These are phyloP conservation scores for Amphipyra berbera DNA, from an alignment of 2,888 invertebrate genomes.

Conservation along the genomic window DNA sequence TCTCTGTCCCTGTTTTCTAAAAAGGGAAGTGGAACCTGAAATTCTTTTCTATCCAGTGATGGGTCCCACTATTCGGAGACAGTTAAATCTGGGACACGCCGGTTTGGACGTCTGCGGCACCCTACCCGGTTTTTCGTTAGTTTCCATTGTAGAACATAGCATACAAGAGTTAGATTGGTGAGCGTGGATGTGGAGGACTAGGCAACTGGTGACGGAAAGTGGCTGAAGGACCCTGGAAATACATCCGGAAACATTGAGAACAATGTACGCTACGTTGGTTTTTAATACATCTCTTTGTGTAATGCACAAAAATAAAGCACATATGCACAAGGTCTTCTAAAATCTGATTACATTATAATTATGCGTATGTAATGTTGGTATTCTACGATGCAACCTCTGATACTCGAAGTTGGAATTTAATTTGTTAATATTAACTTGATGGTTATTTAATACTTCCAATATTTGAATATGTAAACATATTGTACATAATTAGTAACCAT, in stretches of 20 bases:
- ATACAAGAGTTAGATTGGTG: no score
- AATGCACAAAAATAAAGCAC: slow-evolving; percentile 2
- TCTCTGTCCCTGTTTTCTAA: no score
- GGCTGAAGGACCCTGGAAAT: no score
- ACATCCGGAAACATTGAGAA: background rate
- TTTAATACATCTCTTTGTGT: slow-evolving; percentile 3
- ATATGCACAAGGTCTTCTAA: slow-evolving; percentile 13
- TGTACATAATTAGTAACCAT: slow-evolving; percentile 9
- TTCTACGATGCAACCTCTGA: slow-evolving; percentile 7
- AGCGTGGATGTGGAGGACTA: no score
- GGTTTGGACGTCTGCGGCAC: no score
- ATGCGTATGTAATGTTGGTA: slow-evolving; percentile 7
- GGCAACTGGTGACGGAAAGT: no score
- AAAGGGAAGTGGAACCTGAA: no score
- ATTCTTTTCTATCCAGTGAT: no score
- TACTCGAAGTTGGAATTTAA: slow-evolving; percentile 13
- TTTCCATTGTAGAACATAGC: no score
- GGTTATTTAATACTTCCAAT: slow-evolving; percentile 26
- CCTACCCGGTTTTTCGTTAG: no score
- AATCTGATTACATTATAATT: slow-evolving; percentile 23
- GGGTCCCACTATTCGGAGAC: no score
- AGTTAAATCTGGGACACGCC: no score
- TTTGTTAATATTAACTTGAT: slow-evolving; percentile 27
- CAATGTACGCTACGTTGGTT: background rate
- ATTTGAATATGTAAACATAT: background rate